These are phyloP conservation scores for Diaphora mendica DNA, from an alignment of 2,888 invertebrate species.

Conservation along the genomic window DNA sequence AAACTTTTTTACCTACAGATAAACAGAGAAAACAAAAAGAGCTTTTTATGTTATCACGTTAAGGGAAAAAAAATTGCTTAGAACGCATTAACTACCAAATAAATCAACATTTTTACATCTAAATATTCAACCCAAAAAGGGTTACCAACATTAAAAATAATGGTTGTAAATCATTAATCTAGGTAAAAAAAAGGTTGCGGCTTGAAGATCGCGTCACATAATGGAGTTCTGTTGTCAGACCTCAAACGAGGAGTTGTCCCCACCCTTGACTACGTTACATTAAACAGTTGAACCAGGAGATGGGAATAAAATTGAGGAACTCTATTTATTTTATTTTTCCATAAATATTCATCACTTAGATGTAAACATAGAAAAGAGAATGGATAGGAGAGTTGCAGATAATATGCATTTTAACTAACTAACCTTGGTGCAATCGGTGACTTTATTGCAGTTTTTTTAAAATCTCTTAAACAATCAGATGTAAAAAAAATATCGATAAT, in stretches of 20 bases:
- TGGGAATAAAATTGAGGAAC: slow-evolving; percentile 11
- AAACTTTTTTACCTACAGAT: neutral
- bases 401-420: no score
- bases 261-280: slow-evolving; percentile 67
- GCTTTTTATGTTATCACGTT: neutral
- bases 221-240: slow-evolving; percentile 80
- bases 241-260: slow-evolving; percentile 64
- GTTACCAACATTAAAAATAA: slow-evolving; percentile 56
- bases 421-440: no score
- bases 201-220: slow-evolving; percentile 66
- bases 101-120: slow-evolving; percentile 42
- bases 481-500: no score
- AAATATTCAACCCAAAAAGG: slow-evolving; percentile 45
- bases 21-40: neutral
- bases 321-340: neutral
- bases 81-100: slow-evolving; percentile 13
- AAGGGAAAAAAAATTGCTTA: neutral
- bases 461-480: no score
- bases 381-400: no score
- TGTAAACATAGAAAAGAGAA: no score
- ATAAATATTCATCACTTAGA: no score
- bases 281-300: slow-evolving; percentile 60
- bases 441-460: no score
- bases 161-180: slow-evolving; percentile 69
- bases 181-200: slow-evolving; percentile 62